Evolutionary conservation across 2,888 invertebrate species (phyloP).

Genomic region (Taenaris catops): DNA sequence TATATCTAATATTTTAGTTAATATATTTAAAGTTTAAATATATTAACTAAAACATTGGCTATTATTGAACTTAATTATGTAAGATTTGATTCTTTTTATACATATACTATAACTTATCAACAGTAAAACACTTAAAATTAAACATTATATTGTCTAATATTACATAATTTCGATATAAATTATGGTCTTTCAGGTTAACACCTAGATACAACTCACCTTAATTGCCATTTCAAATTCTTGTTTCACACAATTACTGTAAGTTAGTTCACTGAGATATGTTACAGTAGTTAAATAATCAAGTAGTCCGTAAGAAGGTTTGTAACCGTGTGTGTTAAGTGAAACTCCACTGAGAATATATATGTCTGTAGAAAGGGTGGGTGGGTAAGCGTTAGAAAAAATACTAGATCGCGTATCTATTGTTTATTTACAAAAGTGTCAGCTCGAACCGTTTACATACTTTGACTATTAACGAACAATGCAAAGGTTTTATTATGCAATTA

Average conservation of each 20-base stretch:
- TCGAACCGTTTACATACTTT: background rate
- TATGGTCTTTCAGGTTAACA: too few species aligned
- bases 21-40: too few species aligned
- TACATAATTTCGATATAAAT: too few species aligned
- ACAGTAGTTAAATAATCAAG: constrained; percentile 4
- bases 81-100: too few species aligned
- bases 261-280: constrained; percentile 5
- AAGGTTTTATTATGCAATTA: too few species aligned
- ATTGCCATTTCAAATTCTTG: constrained; percentile 43
- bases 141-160: too few species aligned
- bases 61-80: too few species aligned
- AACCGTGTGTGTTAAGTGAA: constrained; percentile 52
- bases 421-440: constrained; percentile 14
- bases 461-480: too few species aligned
- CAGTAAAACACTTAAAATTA: too few species aligned
- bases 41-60: too few species aligned
- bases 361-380: constrained; percentile 34
- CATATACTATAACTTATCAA: too few species aligned
- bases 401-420: constrained; percentile 12
- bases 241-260: constrained; percentile 10
- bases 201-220: constrained; percentile 52
- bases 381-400: constrained; percentile 22
- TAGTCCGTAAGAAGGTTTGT: constrained; percentile 30
- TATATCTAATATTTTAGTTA: too few species aligned
- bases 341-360: constrained; percentile 48